A percentile compares a stretch with the other conserved stretches of the same genome.
These are phyloP conservation scores for Porites cylindrica DNA, from an alignment of 92 coral and sea anemone genomes.

Conservation along the genomic window DNA sequence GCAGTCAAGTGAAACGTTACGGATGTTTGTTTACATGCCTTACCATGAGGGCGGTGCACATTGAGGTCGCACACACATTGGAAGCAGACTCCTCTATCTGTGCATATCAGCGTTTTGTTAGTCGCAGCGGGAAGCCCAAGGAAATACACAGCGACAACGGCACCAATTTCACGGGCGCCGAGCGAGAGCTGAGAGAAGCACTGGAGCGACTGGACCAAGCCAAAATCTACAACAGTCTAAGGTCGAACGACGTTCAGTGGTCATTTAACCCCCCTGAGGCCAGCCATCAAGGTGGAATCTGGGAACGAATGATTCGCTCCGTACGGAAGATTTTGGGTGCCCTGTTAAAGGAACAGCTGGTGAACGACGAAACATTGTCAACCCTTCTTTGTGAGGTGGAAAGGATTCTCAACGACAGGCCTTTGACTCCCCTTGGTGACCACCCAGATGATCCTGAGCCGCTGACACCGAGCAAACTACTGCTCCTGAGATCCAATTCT, in stretches of 20 bases:
- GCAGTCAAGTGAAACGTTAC: conserved; percentile 10
- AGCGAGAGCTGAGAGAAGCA: conserved; percentile 45
- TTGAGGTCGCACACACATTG: too few species aligned
- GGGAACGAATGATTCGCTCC: conserved; percentile 27
- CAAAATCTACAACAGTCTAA: conserved; percentile 4
- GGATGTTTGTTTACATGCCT: conserved; percentile 39
- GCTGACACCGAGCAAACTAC: conserved; percentile 56
- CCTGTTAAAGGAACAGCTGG: too few species aligned
- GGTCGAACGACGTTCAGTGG: conserved; percentile 26
- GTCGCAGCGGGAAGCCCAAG: conserved; percentile 43
- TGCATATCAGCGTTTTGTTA: conserved; percentile 32
- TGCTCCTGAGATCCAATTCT: conserved; percentile 40
- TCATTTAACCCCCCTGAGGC: conserved; percentile 46
- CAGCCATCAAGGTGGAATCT: conserved; percentile 65
- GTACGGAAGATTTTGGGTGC: too few species aligned
- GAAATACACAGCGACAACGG: conserved; percentile 46
- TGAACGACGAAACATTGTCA: neutral
- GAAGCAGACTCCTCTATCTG: neutral
- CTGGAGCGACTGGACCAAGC: conserved; percentile 22
- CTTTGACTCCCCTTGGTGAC: conserved; percentile 29
- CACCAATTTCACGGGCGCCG: conserved; percentile 34
- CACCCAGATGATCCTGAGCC: conserved; percentile 45
- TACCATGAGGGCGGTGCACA: neutral
- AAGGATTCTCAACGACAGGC: conserved; percentile 64
- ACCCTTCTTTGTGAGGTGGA: conserved; percentile 61